Evolutionary conservation across 1,140 invertebrate species (phyloP), one percentile per base, ranked within the genome.

Genomic region (Tetragnatha versicolor): DNA sequence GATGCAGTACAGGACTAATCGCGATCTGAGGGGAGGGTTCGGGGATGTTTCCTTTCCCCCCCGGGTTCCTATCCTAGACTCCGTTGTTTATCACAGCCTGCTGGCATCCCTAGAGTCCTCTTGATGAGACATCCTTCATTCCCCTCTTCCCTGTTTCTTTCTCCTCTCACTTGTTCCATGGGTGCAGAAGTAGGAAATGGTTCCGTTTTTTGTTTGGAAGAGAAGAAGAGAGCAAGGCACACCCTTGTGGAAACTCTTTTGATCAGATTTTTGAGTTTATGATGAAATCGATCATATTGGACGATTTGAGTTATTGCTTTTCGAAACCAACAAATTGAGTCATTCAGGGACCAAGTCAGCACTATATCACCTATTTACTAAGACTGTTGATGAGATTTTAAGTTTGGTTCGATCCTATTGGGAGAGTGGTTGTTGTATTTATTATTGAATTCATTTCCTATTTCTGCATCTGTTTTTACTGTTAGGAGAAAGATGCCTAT

Each of bases 31-130:
- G n/a, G 42, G 39, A 12, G 39, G 51, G 6, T n/a, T 17, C 25
- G 55, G 47, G 7, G 45, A 45, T 4, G 51, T 14, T 17, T 33
- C 49, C 35, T 80, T 70, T 17, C 55, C 70, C 12, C 79, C 63
- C 9, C 58, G 73, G 27, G 75, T 81, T 20, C 69, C 79, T 29
- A 66, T 81, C 33, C 45, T 81, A 37, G 81, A 81, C 60, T 79
- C 75, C 14, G 81, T 81, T 51, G 81, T 81, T 53, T 81, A 81
- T 72, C 81, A 81, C 68, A 81, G 81, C 65, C 65, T 81, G 12
- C 39, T 81, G 63, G 81, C 81, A n/a, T 81, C 81, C 31, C 37
- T 81, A 31, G 79, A 81, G 53, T 70, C 80, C 22, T 81, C 63
- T 20, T 79, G n/a, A n/a, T n/a, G 75, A 79, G 60, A 79, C 63